These are phyloP conservation scores for Blennius ocellaris DNA, from an alignment of 2,113 vertebrate genomes.

Conservation along the genomic window DNA sequence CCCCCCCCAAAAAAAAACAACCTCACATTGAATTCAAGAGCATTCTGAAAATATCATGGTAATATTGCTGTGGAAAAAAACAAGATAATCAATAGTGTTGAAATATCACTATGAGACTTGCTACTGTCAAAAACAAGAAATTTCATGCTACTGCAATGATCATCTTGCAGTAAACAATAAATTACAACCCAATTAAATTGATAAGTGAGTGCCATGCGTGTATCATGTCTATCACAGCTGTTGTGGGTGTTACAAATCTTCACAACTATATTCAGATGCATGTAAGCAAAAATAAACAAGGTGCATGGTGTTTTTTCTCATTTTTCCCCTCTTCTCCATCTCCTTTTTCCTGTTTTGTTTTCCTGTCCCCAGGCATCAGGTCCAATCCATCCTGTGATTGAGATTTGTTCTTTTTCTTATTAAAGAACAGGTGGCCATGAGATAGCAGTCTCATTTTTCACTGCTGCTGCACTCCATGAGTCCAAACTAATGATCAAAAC, in stretches of 20 bases:
- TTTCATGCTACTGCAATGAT: too few species aligned
- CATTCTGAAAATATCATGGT: too few species aligned
- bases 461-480: conserved; percentile 62
- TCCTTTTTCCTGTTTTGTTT: background rate
- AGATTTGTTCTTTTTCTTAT: conserved; percentile 72
- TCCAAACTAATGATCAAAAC: conserved; percentile 80
- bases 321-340: too few species aligned
- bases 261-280: conserved; percentile 26
- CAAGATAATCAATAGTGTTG: too few species aligned
- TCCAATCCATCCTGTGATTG: conserved; percentile 51
- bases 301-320: too few species aligned
- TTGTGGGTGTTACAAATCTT: conserved; percentile 4
- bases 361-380: conserved; percentile 39
- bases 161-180: too few species aligned
- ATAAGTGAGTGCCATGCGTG: conserved; percentile 1
- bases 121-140: too few species aligned
- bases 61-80: too few species aligned
- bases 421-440: conserved; percentile 76
- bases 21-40: too few species aligned
- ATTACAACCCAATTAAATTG: too few species aligned
- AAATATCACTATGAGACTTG: too few species aligned
- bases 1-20: too few species aligned
- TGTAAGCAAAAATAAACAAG: conserved; percentile 26
- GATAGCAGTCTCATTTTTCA: conserved; percentile 70
- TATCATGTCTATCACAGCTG: background rate